Evolutionary conservation across 2,888 invertebrate species (phyloP).

Genomic region (Temnothorax rugatulus): DNA sequence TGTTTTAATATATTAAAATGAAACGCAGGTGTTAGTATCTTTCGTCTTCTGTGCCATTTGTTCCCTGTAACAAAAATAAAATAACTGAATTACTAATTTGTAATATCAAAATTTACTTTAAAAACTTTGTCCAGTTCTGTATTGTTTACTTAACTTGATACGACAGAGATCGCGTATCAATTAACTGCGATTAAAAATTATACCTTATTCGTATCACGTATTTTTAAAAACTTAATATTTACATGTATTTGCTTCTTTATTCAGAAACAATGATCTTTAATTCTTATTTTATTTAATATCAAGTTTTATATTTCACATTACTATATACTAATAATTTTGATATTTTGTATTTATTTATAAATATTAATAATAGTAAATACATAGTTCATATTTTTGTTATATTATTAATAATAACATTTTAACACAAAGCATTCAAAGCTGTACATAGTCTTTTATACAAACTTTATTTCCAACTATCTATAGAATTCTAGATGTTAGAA

Average conservation of each 20-base stretch:
- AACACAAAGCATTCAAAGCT: neutral
- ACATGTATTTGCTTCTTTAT: neutral
- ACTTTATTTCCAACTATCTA: neutral
- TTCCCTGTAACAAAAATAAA: slow-evolving; percentile 80
- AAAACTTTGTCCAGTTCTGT: neutral
- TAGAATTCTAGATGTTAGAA: neutral
- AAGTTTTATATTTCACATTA: neutral
- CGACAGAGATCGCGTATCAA: neutral
- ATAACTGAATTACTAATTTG: neutral
- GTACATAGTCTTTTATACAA: too few relatives aligned
- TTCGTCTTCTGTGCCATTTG: slow-evolving; percentile 89
- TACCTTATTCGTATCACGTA: neutral
- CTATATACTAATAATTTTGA: neutral
- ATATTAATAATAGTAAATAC: slow-evolving; percentile 4
- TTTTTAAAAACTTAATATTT: neutral
- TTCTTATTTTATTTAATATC: neutral
- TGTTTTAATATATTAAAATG: slow-evolving; percentile 89
- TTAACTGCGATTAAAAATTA: neutral
- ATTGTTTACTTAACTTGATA: neutral
- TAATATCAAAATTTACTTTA: neutral
- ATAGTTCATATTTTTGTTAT: neutral
- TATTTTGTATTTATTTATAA: neutral
- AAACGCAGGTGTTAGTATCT: slow-evolving; percentile 89
- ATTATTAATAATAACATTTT: neutral
- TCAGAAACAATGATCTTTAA: neutral